Evolutionary conservation across 2,113 vertebrate species (phyloP), one percentile per base, ranked within the genome.

Genomic region (Sinocyclocheilus anshuiensis): DNA sequence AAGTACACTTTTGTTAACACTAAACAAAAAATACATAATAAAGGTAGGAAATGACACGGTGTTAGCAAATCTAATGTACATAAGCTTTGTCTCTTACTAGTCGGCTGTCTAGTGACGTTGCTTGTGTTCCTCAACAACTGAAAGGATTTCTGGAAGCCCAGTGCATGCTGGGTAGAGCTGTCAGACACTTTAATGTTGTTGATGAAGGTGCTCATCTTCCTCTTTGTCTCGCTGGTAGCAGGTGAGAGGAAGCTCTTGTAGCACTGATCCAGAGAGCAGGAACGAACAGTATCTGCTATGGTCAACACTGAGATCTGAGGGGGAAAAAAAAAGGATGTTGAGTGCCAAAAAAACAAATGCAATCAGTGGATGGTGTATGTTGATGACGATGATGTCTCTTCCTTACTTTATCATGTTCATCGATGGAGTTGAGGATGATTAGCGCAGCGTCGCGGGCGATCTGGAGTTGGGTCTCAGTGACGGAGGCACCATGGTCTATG

Each of bases 201-300:
- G 78, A 99, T 96, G 57, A 99, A 99, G 90, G 95, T 97, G 92
- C 95, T 96, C 98, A 99, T 99, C 92, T 99, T 98, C 93, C 97
- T 96, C 90, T 99, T 99, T 10, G 98, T 99, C 94, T 99, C 97
- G 0, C 97, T 98, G 89, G 98, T 99, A 92, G 97, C 98, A 5
- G 45, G 98, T 83, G 98, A 99, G 86, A 99, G 96, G 90, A 97
- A 96, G 0, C 95, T 97, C 90, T 97, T 98, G 65, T 99, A 99
- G 94, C 98, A 99, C 91, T 97, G 97, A 93, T 99, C 98, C 88
- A 99, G 93, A 0, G 97, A 97, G 90, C 98, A 99, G 24, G 97
- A 97, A 76, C 97, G 95, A 45, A 98, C 97, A 0, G 94, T 86
- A n/a, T 99, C 98, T 0, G 97, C 97, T 92, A 95, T 97, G 0